Evolutionary conservation across 2,113 vertebrate genomes (phyloP), one percentile per base, ranked within the genome.

Genomic region (Chascanopsetta lugubris): DNA sequence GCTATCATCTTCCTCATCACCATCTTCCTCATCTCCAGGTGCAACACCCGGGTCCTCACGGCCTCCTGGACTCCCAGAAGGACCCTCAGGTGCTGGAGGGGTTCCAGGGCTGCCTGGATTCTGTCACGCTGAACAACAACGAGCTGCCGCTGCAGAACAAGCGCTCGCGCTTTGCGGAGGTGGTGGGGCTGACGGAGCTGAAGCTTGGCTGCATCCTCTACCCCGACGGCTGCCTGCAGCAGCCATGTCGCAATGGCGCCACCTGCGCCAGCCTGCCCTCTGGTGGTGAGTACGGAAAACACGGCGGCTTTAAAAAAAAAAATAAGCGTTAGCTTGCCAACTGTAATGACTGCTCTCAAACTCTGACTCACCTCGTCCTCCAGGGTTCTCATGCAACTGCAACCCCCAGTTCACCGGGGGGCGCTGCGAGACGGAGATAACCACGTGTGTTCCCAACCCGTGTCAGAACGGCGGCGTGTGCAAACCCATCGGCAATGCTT

Each of bases 41-140:
- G 48, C 96, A 96, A 56, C 92, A 93, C 5, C 92, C 94, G 0
- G 93, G 92, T 0, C 83, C 93, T 53, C 94, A 91, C 50, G 92
- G 94, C 86, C 90, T 95, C 63, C 85, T 91, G 0, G 95, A 95
- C 48, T 51, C 71, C 71, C 92, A 94, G 46, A 95, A 93, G 55
- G 94, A 92, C 0, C 93, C 92, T 0, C 90, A 83, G 88, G 94
- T 95, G 26, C 78, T 93, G 45, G 91, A 94, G 0, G 96, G 97
- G 46, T 99, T 99, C 82, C 97, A 99, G 86, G 97, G 97, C 61
- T 99, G 97, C 86, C 90, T 99, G 89, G 97, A 98, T 82, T 96
- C 96, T 0, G 94, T 99, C 58, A 82, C 92, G 74, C 88, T 99
- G 2, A 98, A 99, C 4, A 91, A 93, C 87, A 93, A 95, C 0